Evolutionary conservation across 2,113 vertebrate species (phyloP), one percentile per base, ranked within the genome.

Genomic region (Dendrocopos noguchii): DNA sequence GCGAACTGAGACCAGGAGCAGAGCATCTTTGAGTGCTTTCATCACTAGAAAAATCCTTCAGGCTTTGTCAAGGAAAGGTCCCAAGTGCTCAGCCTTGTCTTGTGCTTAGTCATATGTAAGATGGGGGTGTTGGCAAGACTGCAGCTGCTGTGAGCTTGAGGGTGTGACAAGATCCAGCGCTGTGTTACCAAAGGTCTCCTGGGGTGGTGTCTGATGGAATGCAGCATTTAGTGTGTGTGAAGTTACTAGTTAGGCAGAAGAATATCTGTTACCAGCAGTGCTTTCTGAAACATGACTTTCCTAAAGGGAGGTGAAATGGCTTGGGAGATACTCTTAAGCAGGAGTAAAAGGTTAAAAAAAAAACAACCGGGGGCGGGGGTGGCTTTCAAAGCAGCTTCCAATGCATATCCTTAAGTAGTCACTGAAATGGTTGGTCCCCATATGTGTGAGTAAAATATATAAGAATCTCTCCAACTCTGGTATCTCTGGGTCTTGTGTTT

Each of bases 191-290:
- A 67, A 63, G n/a, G 27, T 72, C 13, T 84, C 39, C 19, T 59
- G 1, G 0, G 17, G 75, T 2, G 0, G 9, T 13, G 28, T 67
- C 59, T 72, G 77, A 28, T 7, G 2, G 6, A 1, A 0, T 44
- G 68, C 46, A 77, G n/a, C 10, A n/a, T 90, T 70, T 61, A 63
- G 31, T 46, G 39, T 4, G 3, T 78, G 52, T 73, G 61, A 63
- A 29, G 29, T 72, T 81, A 47, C 60, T 90, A 36, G 52, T 72
- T 52, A 68, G 63, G 17, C 34, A 77, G 56, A 66, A 46, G 55
- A 77, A 3, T 66, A 19, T 39, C 2, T 1, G 24, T 34, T 88
- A 50, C 60, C n/a, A 53, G 27, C 55, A 50, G 64, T 76, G 20
- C n/a, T 57, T 90, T 77, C 50, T 63, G 71, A 34, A 76, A 21